phyloP scores from a whole-genome alignment of 1,140 invertebrate species.

The Thaumatotibia leucotreta region DNA sequence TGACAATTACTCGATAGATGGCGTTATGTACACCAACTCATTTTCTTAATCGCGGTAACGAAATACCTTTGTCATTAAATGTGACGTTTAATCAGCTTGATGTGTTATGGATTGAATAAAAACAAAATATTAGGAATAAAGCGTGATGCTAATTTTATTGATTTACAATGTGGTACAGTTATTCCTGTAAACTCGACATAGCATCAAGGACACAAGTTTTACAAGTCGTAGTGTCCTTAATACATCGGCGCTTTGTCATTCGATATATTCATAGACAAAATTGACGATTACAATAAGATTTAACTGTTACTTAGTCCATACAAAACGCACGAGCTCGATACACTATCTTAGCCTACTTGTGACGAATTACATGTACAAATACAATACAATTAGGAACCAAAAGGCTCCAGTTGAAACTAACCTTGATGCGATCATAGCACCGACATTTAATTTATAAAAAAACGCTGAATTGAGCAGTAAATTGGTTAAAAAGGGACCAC shows the following conservation, averaged over 20 bases:
- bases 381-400: conserved; percentile 4
- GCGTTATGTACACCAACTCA: background rate
- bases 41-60: background rate
- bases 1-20: background rate
- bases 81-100: background rate
- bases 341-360: conserved; percentile 4
- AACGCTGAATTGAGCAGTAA: conserved; percentile 3
- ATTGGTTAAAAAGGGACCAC: background rate
- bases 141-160: background rate
- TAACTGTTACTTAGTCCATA: conserved; percentile 6
- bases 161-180: background rate
- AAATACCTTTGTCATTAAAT: background rate
- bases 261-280: conserved; percentile 10
- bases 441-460: conserved; percentile 5
- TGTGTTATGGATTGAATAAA: too few species aligned
- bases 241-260: background rate
- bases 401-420: background rate
- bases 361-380: background rate
- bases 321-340: background rate
- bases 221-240: background rate
- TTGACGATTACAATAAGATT: conserved; percentile 10
- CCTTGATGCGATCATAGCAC: background rate
- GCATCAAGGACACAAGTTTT: background rate
- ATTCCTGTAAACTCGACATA: background rate
- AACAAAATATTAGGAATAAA: background rate